Base-by-base conservation (phyloP, 2,797 vertebrate species). In the Chrosomus eos region DNA sequence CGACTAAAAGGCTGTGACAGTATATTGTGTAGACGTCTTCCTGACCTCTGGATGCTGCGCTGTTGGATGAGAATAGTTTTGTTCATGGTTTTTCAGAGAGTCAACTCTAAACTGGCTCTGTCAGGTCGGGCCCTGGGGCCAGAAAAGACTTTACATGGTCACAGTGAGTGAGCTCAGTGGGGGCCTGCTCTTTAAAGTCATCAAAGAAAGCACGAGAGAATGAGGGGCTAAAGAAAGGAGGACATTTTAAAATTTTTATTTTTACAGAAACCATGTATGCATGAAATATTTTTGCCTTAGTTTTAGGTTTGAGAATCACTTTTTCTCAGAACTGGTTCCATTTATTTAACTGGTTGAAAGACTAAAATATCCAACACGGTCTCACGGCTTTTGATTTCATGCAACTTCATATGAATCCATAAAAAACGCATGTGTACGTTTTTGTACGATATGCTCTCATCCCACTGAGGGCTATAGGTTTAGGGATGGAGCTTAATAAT, bases 131-230 rank as follows among this genome's bases (percentile, higher is more conserved):
- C 73, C 85, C 70, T 60, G 80, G 58, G 71, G 81, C 82, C 74
- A 71, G 89, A 91, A 90, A 89, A 89, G 88, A 68, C 83, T 89
- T 90, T 64, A 74, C 86, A 87, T 33, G 72, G 68, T 87, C 88
- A 89, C 89, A 79, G 76, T 79, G 81, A 84, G 68, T 83, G 73
- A 89, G 82, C 88, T 67, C 89, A 91, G 91, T 86, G 81, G 89
- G 91, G 82, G 79, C 11, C 67, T 70, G 6, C 38, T 87, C 89
- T 89, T 92, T 87, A 92, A 91, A 90, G 89, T 75, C 84, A 85
- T 88, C 82, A 91, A 87, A 91, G 74, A 86, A 82, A 88, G 74
- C 74, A 81, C 9, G 28, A 70, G 71, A 86, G 73, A 86, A 84
- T 60, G 43, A 48, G 51, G 71, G 45, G 60, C 38, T 83, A 62